These are phyloP conservation scores for Thaumatotibia leucotreta DNA, from an alignment of 1,140 invertebrate species.

Conservation along the genomic window DNA sequence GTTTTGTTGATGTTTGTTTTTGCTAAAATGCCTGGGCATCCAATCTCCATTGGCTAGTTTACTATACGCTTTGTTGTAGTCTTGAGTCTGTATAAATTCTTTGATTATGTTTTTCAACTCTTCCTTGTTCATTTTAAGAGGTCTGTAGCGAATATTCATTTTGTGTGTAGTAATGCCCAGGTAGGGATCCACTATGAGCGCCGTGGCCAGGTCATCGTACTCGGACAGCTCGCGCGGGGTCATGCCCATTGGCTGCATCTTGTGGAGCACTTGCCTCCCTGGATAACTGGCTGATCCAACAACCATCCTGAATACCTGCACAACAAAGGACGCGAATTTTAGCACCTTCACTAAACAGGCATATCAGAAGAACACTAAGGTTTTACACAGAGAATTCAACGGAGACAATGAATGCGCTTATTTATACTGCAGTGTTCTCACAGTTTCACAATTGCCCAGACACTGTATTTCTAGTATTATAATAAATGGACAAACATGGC, in stretches of 20 bases:
- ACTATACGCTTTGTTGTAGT: constrained; percentile 93
- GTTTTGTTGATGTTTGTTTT: constrained; percentile 89
- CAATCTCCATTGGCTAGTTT: constrained; percentile 89
- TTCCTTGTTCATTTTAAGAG: constrained; percentile 84
- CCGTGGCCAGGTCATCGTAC: constrained; percentile 97
- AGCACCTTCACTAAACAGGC: background rate
- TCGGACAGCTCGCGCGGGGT: constrained; percentile 96
- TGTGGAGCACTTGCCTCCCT: constrained; percentile 76
- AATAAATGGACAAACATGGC: constrained; percentile 72
- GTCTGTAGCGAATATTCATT: constrained; percentile 94
- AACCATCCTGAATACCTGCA: constrained; percentile 77
- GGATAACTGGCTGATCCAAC: constrained; percentile 77
- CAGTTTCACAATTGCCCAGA: background rate
- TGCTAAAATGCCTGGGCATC: constrained; percentile 86
- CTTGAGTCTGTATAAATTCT: constrained; percentile 91
- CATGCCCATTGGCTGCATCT: constrained; percentile 88
- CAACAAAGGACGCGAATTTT: constrained; percentile 55
- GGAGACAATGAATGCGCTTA: background rate
- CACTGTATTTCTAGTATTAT: constrained; percentile 39
- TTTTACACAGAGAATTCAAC: background rate
- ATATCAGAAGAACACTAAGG: background rate
- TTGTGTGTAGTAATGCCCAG: constrained; percentile 97
- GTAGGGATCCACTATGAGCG: constrained; percentile 95
- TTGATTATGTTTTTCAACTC: constrained; percentile 90
- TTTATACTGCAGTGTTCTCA: background rate